A percentile compares a stretch with the other conserved stretches of the same genome.
phyloP scores from a whole-genome alignment of 2,113 vertebrate species.

The Engraulis encrasicolus region DNA sequence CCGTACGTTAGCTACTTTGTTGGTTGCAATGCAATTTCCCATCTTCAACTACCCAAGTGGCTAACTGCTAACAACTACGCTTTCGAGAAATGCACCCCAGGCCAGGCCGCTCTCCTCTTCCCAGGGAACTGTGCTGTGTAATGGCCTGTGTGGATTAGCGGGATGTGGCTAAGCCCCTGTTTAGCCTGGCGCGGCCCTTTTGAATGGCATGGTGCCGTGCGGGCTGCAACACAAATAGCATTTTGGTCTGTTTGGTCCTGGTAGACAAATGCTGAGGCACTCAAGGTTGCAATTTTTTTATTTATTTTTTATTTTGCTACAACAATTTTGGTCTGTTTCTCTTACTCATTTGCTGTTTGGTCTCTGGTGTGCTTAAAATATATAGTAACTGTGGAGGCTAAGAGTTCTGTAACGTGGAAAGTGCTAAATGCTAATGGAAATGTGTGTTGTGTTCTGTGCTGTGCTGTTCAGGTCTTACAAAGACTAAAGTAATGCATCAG shows the following conservation, averaged over 20 bases:
- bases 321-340: background rate
- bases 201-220: background rate
- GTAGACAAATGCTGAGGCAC: too few species aligned
- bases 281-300: too few species aligned
- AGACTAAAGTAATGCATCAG: background rate
- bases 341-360: background rate
- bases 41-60: too few species aligned
- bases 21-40: too few species aligned
- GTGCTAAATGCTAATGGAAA: background rate
- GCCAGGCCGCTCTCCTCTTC: background rate
- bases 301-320: too few species aligned
- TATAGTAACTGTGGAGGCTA: background rate
- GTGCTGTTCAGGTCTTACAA: background rate
- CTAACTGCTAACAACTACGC: too few species aligned
- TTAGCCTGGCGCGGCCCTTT: conserved; percentile 20
- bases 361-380: background rate
- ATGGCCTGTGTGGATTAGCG: background rate
- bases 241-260: too few species aligned
- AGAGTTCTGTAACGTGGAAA: background rate
- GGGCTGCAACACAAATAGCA: background rate
- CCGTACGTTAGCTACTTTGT: too few species aligned
- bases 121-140: background rate
- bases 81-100: too few species aligned
- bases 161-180: background rate
- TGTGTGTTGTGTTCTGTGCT: background rate